Conservation (phyloP, 2,888 invertebrate species). For the Uloborus plumipes region DNA sequence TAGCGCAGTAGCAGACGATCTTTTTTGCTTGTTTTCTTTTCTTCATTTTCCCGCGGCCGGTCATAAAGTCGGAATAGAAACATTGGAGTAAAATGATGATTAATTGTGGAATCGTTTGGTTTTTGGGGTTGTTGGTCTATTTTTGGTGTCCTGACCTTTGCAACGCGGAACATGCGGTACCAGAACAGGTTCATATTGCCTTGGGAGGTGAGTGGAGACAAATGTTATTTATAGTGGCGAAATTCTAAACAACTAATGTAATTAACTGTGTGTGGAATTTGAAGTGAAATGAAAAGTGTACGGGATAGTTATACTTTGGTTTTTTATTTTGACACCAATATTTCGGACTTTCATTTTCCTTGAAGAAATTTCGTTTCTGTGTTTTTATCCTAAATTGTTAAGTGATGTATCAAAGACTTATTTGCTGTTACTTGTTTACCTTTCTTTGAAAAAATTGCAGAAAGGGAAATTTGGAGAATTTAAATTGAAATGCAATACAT, state of each 20-base stretch:
- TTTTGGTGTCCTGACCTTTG: conserved; percentile 19
- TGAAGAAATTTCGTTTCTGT: too few species aligned
- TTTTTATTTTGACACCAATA: too few species aligned
- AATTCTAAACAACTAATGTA: not conserved
- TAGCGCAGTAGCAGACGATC: not conserved
- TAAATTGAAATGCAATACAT: too few species aligned
- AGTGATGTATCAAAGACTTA: too few species aligned
- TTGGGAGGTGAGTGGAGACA: conserved; percentile 65
- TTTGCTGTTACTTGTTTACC: too few species aligned
- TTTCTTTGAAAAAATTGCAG: too few species aligned
- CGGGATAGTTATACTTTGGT: not conserved
- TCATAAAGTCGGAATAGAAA: not conserved
- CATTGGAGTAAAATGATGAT: conserved; percentile 15
- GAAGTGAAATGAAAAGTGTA: conserved; percentile 11
- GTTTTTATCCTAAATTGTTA: too few species aligned
- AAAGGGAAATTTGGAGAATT: too few species aligned
- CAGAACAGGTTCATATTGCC: conserved; percentile 67
- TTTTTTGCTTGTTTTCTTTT: not conserved
- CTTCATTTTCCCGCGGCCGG: conserved; percentile 11
- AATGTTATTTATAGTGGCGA: conserved; percentile 3
- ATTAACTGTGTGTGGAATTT: not conserved
- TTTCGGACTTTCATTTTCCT: too few species aligned
- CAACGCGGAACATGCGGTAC: conserved; percentile 27
- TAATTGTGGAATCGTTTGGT: not conserved
- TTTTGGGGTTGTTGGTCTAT: conserved; percentile 14